A percentile compares a stretch with the other conserved stretches of the same genome.
Evolutionary conservation across 2,888 invertebrate species (phyloP).

Genomic region (Rhimphoctona megacephalus): DNA sequence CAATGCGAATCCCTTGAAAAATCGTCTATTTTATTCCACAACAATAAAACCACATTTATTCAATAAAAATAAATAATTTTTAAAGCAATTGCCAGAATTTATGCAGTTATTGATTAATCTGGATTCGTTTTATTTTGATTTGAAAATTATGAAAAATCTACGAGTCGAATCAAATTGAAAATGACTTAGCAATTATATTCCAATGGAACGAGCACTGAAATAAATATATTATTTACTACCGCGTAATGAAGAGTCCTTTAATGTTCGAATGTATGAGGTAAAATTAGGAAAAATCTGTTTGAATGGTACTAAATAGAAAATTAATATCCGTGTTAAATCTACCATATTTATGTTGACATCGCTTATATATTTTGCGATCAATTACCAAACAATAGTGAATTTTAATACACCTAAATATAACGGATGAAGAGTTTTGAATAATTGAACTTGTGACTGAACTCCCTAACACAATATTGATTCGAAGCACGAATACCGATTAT

Average conservation of each 20-base stretch:
- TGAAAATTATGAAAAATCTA: neutral
- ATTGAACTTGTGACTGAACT: constrained; percentile 33
- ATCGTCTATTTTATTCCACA: neutral
- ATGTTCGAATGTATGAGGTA: neutral
- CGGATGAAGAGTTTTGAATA: constrained; percentile 1
- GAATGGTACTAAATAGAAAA: neutral
- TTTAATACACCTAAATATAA: neutral
- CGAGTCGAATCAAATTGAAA: neutral
- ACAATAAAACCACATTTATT: neutral
- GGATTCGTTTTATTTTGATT: neutral
- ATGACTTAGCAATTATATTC: neutral
- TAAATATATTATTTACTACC: neutral
- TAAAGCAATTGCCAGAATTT: neutral
- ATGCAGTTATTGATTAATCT: neutral
- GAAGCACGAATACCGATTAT: constrained; percentile 6
- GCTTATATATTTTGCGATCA: neutral
- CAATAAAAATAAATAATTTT: neutral
- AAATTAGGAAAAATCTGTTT: neutral
- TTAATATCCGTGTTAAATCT: neutral
- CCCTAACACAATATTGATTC: constrained; percentile 32
- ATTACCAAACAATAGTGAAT: neutral
- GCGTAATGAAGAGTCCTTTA: neutral
- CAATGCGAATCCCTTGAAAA: neutral
- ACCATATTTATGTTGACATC: neutral
- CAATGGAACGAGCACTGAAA: neutral